These are phyloP conservation scores for Helleia helle DNA, from an alignment of 2,888 invertebrate genomes.

Conservation along the genomic window DNA sequence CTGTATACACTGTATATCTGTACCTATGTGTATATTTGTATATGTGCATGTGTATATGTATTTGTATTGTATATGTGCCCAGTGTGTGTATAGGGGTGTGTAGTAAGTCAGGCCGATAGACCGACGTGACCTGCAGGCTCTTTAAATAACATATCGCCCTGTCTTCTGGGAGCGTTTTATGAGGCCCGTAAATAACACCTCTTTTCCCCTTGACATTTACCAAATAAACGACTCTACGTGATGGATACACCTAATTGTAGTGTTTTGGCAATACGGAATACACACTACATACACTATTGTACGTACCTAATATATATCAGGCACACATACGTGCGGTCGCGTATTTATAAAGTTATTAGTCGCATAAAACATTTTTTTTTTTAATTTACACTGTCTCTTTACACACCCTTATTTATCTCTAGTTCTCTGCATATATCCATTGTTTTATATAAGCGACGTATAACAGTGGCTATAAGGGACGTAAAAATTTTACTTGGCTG, in stretches of 20 bases:
- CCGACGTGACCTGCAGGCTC: neutral
- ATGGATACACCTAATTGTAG: neutral
- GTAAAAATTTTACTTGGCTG: too few species aligned
- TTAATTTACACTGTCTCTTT: too few species aligned
- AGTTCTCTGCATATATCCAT: too few species aligned
- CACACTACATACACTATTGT: too few species aligned
- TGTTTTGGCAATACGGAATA: too few species aligned
- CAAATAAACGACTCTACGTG: constrained; percentile 1
- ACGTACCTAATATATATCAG: too few species aligned
- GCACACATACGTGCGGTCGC: too few species aligned
- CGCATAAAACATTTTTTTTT: too few species aligned
- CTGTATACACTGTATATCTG: neutral
- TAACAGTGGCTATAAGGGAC: too few species aligned
- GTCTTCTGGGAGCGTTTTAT: constrained; percentile 4
- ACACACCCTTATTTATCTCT: too few species aligned
- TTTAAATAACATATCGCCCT: neutral
- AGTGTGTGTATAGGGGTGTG: neutral
- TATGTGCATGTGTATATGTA: neutral
- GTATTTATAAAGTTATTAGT: too few species aligned
- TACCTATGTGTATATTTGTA: neutral
- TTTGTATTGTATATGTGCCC: neutral
- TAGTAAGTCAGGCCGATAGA: neutral
- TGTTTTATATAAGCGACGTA: too few species aligned
- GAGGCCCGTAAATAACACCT: constrained; percentile 8
- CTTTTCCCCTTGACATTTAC: constrained; percentile 5